A percentile compares a stretch with the other conserved stretches of the same genome.
Evolutionary conservation across 2,113 vertebrate genomes (phyloP).

Genomic region (Chlamydotis undulata): DNA sequence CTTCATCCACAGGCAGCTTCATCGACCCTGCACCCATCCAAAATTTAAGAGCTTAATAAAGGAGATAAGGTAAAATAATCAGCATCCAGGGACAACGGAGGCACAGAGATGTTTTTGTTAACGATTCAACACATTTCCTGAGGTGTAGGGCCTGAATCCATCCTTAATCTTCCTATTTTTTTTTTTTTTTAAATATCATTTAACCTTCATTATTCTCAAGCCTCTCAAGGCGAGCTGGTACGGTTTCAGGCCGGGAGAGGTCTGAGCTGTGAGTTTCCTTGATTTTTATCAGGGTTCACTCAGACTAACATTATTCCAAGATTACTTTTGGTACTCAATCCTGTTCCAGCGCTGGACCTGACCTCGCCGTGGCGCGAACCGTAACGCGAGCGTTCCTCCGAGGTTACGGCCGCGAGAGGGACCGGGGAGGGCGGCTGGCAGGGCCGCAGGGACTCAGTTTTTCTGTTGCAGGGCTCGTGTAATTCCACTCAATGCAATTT

Average conservation of each 20-base stretch:
- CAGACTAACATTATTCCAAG: not conserved
- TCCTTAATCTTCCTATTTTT: not conserved
- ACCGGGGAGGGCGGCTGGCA: not conserved
- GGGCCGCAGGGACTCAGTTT: not conserved
- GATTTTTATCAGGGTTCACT: constrained; percentile 42
- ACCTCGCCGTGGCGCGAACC: not conserved
- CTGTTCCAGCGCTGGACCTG: constrained; percentile 36
- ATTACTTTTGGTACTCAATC: constrained; percentile 21
- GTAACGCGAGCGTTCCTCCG: constrained; percentile 52
- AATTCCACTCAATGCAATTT: not conserved
- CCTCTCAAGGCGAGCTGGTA: not conserved
- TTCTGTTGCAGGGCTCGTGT: not conserved
- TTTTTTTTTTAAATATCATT: not conserved
- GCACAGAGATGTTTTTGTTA: not conserved
- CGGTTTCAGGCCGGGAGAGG: not conserved
- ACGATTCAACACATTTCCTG: not conserved
- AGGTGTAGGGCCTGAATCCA: not conserved
- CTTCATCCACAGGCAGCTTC: not conserved
- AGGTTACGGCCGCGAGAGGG: constrained; percentile 24
- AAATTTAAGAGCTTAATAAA: not conserved
- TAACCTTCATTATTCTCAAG: not conserved
- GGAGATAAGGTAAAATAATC: not conserved
- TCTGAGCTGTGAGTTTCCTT: constrained; percentile 20
- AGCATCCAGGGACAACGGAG: not conserved
- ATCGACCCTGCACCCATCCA: not conserved